Base-by-base conservation (phyloP, 2,888 invertebrate species). In the Pyrrhia umbra region DNA sequence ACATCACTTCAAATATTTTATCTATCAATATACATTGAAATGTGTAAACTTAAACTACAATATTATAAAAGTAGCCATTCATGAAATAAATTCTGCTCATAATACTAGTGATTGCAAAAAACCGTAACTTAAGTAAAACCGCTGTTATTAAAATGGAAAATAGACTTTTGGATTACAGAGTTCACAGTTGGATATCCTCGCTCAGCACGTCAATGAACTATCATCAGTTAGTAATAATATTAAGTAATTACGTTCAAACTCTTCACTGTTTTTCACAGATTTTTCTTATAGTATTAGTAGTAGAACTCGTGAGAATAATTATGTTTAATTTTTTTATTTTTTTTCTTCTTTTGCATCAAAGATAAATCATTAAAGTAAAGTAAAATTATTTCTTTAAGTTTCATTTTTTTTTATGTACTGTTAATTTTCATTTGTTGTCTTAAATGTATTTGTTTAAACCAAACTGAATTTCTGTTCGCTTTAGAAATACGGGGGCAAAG, bases 121-220 rank as follows among this genome's bases (percentile, higher is more conserved):
- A 69, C 52, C 72, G 66, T 65, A 39, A 52, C 47, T 27, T 39
- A 25, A 16, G 0, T 15, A 39, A 63, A 49, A 52, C 37, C 34
- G 27, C 15, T 23, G 6, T 59, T 64, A 0, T 16, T 69, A 50
- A 54, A 60, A 60, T 42, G 6, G 67, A 47, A 40, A 46, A n/a
- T 16, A 61, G 72, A 39, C 47, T 49, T 69, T 61, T 71, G 50
- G 39, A 66, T 75, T 67, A 43, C 77, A 85, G 84, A 72, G 52
- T 54, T 46, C 76, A 1, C 79, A 79, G 30, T 49, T 85, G 46
- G 80, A 83, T 10, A 46, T 67, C 21, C 63, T 85, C 16, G 73
- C 76, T 6, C 58, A 52, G 40, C 78, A 66, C 65, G 68, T 83
- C 59, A 82, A 80, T 5, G 52, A 57, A 15, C 27, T 84, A 5